A percentile compares a stretch with the other conserved stretches of the same genome.
phyloP scores from a whole-genome alignment of 2,888 invertebrate genomes.

The Anodontia alba region DNA sequence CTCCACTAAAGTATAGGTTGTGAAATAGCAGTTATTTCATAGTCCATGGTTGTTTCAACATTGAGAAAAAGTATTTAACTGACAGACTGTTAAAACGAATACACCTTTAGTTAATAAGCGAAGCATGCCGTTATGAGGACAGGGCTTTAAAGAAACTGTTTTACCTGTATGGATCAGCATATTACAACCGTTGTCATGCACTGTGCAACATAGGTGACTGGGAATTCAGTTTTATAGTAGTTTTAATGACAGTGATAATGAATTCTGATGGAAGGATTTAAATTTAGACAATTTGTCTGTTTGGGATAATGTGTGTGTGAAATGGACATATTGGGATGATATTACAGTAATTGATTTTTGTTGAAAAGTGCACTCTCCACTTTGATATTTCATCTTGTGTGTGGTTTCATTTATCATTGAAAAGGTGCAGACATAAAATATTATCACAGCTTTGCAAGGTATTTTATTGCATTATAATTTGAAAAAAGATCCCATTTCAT shows the following conservation, averaged over 20 bases:
- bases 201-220: neutral
- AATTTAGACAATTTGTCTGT: neutral
- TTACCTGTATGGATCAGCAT: neutral
- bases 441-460: no score
- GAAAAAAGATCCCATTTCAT: no score
- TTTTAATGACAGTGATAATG: neutral
- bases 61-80: no score
- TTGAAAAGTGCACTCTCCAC: neutral
- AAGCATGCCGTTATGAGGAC: neutral
- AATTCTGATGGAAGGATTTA: neutral
- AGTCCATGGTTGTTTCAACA: no score
- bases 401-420: no score
- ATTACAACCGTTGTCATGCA: neutral
- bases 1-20: no score
- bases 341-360: neutral
- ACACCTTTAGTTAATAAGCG: neutral
- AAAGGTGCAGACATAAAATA: no score
- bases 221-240: no score
- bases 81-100: no score
- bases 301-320: neutral
- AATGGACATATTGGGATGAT: neutral
- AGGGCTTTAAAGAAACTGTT: neutral
- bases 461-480: no score
- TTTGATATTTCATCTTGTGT: no score
- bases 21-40: no score